Base-by-base conservation (phyloP, 2,797 vertebrate species). In the Anas flavirostris region DNA sequence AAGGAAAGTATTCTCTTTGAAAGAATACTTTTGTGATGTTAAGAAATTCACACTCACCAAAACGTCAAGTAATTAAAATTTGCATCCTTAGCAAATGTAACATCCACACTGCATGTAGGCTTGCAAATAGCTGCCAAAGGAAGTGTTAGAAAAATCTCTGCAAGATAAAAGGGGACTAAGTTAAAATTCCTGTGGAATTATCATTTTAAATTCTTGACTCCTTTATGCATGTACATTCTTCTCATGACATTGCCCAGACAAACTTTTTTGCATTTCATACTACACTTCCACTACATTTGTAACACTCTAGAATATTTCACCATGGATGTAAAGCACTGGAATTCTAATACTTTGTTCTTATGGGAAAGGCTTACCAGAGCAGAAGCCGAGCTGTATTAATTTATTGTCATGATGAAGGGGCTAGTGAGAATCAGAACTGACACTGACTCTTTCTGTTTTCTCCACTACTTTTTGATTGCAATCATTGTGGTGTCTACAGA, bases 331-430 rank as follows among this genome's bases (percentile, higher is more conserved):
- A 92, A 94, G 70, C 50, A 48, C 55, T 52, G 60, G 62, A 50
- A 90, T 86, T 75, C 81, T 93, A 83, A 96, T 59, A 59, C 28
- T 37, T 89, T 69, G 55, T 85, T 93, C 92, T 86, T 88, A 77
- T 16, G 66, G 73, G 94, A 95, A 96, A 94, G 79, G 78, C 48
- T 92, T 80, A 87, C 52, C 44, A 86, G 87, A 87, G 89, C 70
- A 89, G 58, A 95, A 96, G 67, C 78, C 58, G 70, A 90, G 82
- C 43, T 16, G 2, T 84, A 95, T 85, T 96, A 91, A 94, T 93
- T 89, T 93, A 92, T 63, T 92, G 78, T 86, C 88, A 82, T 79
- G 85, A 90, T 96, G 93, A 94, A 94, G 82, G 9, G 83, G 35
- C 63, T 64, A 74, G 60, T 17, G 53, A 76, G 81, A 94, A 93